phyloP scores from a whole-genome alignment of 2,797 vertebrate genomes.

The Aulostomus chinensis region DNA sequence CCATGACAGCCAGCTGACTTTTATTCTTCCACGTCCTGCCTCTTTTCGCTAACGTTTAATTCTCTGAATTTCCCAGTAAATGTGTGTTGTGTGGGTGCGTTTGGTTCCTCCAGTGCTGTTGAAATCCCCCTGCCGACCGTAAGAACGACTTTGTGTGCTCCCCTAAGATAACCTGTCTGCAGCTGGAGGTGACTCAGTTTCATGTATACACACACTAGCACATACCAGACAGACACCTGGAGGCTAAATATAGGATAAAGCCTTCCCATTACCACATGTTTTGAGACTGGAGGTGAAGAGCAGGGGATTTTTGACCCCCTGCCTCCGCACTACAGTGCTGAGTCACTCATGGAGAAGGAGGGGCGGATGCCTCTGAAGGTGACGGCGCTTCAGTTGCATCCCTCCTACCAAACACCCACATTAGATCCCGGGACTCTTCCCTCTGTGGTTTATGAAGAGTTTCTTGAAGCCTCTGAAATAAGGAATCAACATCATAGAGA shows the following conservation, averaged over 20 bases:
- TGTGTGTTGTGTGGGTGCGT: too few species aligned
- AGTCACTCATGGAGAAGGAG: conserved; percentile 71
- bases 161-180: conserved; percentile 55
- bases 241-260: conserved; percentile 84
- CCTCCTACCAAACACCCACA: conserved; percentile 54
- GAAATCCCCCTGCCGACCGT: too few species aligned
- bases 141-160: too few species aligned
- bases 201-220: conserved; percentile 15
- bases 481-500: conserved; percentile 15
- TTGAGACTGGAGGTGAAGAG: conserved; percentile 49
- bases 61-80: too few species aligned
- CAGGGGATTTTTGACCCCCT: conserved; percentile 73
- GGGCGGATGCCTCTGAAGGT: conserved; percentile 43
- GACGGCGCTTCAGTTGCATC: conserved; percentile 36
- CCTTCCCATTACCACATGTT: conserved; percentile 78
- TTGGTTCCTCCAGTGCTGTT: too few species aligned
- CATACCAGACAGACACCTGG: conserved; percentile 62
- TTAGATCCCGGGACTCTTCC: conserved; percentile 40
- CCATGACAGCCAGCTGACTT: too few species aligned
- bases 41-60: too few species aligned
- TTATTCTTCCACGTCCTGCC: too few species aligned
- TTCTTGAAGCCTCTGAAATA: conserved; percentile 36
- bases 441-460: conserved; percentile 40
- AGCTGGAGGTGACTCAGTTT: conserved; percentile 61
- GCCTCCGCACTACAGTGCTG: conserved; percentile 71